Base-by-base conservation (phyloP, 1,140 invertebrate species). In the Lepidurus packardi region DNA sequence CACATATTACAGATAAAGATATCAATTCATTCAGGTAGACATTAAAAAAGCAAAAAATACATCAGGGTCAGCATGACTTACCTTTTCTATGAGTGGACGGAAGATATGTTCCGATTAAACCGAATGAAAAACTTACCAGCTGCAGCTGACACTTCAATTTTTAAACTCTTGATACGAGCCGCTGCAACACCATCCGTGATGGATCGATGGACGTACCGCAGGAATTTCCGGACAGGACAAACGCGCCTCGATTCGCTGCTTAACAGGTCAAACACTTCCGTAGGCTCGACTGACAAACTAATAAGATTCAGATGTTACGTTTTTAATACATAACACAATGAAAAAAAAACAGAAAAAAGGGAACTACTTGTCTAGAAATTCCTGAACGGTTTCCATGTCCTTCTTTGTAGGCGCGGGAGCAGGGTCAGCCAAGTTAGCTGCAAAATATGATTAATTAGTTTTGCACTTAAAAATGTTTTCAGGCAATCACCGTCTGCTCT, bases 221-320 rank as follows among this genome's bases (percentile, higher is more conserved):
- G 45, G 16, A 47, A 47, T 47, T 47, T 47, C 45, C 10, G 6
- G 45, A 47, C 45, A 47, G 45, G 45, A 47, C 45, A 47, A 47
- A 47, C 5, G 45, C 45, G 16, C 45, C 45, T 47, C 45, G 45
- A 47, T 47, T 10, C 45, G 45, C 45, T 47, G 45, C 45, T 47
- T 11, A 47, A 47, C 45, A 47, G 45, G 45, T 47, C 16, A 16
- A 47, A 47, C 45, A 47, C 45, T 34, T 34, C 34, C 34, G 34
- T 47, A 47, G 45, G 45, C 45, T 47, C 45, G 16, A 2, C 45
- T 2, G 45, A 47, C 45, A 47, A 3, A 47, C 45, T 47, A 47
- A 47, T 47, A 47, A 47, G 45, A 47, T 47, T 47, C 45, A 47
- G 45, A 47, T 47, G 45, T 47, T 47, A 47, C 45, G 10, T 47